A percentile compares a stretch with the other conserved stretches of the same genome.
Evolutionary conservation across 2,888 invertebrate species (phyloP).

Genomic region (Megastigmus dorsalis): DNA sequence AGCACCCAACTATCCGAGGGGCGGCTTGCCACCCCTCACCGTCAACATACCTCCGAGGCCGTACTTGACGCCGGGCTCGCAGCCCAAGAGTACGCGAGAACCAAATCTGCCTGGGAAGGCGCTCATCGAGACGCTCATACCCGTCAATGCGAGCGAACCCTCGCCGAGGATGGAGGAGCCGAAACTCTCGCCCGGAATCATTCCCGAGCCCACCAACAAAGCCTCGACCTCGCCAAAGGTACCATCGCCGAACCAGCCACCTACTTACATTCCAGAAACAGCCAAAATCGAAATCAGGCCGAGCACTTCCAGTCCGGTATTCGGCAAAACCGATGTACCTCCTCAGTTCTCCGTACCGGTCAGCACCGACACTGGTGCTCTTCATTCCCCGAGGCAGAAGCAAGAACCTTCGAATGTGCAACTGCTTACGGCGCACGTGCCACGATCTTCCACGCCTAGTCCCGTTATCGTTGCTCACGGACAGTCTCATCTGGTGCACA

Average conservation of each 20-base stretch:
- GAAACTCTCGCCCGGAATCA: conserved; percentile 69
- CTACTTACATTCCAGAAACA: conserved; percentile 72
- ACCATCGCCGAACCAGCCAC: conserved; percentile 72
- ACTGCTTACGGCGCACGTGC: conserved; percentile 81
- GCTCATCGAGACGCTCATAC: conserved; percentile 70
- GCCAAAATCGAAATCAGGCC: conserved; percentile 70
- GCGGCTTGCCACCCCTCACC: conserved; percentile 70
- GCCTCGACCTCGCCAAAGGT: conserved; percentile 72
- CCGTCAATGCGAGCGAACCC: conserved; percentile 66
- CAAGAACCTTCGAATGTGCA: conserved; percentile 76
- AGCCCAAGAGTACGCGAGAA: conserved; percentile 65
- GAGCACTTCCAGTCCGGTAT: conserved; percentile 56
- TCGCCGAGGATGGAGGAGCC: conserved; percentile 68
- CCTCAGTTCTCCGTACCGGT: neutral
- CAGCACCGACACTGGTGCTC: neutral
- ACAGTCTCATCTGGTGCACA: conserved; percentile 65
- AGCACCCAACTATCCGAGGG: conserved; percentile 69
- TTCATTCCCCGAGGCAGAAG: conserved; percentile 50
- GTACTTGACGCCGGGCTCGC: conserved; percentile 67
- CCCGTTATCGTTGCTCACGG: conserved; percentile 75
- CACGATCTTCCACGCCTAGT: conserved; percentile 75
- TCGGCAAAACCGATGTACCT: conserved; percentile 60
- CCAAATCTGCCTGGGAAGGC: conserved; percentile 62
- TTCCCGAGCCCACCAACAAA: conserved; percentile 69
- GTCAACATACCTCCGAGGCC: conserved; percentile 71